phyloP scores from a whole-genome alignment of 2,888 invertebrate genomes.

The Thyatira batis region DNA sequence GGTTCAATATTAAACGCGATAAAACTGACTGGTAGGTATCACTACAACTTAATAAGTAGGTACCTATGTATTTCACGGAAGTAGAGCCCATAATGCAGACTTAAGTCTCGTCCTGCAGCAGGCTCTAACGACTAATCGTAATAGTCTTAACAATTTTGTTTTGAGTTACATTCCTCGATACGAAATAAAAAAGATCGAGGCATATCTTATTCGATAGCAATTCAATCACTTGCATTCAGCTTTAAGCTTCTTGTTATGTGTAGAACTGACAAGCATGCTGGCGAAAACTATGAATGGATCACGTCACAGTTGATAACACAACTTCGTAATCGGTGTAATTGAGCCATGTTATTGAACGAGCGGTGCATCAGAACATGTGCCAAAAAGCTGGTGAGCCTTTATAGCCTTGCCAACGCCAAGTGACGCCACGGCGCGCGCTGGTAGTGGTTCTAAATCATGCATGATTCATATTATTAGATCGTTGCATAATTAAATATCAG shows the following conservation, averaged over 20 bases:
- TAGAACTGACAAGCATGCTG: slow-evolving; percentile 9
- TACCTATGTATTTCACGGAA: too few species aligned
- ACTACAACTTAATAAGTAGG: too few species aligned
- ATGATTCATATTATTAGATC: slow-evolving; percentile 41
- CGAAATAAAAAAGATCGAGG: too few species aligned
- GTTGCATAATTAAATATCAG: slow-evolving; percentile 37
- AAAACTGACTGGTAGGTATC: too few species aligned
- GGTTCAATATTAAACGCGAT: too few species aligned
- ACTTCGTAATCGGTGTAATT: slow-evolving; percentile 34
- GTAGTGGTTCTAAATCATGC: slow-evolving; percentile 26
- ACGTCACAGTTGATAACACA: slow-evolving; percentile 43
- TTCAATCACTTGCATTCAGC: too few species aligned
- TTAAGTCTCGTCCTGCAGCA: too few species aligned
- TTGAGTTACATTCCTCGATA: too few species aligned
- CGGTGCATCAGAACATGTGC: slow-evolving; percentile 27
- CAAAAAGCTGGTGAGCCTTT: slow-evolving; percentile 24
- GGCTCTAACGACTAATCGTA: too few species aligned
- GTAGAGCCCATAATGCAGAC: too few species aligned
- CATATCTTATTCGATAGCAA: too few species aligned
- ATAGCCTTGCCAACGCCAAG: slow-evolving; percentile 10
- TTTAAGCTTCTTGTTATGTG: slow-evolving; percentile 3
- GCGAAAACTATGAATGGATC: slow-evolving; percentile 62
- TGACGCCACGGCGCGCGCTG: slow-evolving; percentile 19
- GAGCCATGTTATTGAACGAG: slow-evolving; percentile 62
- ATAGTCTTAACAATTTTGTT: too few species aligned